Conservation (phyloP, 1,140 invertebrate genomes). For the Drosophila rufa region DNA sequence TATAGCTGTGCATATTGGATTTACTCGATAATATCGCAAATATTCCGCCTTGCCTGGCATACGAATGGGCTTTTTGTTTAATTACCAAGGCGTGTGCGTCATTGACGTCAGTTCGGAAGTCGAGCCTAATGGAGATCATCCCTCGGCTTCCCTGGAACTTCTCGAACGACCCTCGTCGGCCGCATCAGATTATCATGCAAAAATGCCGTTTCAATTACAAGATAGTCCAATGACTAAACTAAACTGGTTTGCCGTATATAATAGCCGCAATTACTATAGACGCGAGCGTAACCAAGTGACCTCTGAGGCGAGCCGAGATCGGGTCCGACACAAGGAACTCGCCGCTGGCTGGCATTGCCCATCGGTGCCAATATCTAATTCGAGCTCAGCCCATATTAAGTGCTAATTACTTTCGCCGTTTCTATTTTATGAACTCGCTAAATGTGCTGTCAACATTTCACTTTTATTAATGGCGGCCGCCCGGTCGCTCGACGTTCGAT, state of each 20-base stretch:
- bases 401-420: slow-evolving; percentile 74
- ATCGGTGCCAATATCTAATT: slow-evolving; percentile 9
- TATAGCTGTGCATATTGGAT: slow-evolving; percentile 25
- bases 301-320: slow-evolving; percentile 43
- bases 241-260: slow-evolving; percentile 50
- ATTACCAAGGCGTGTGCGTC: slow-evolving; percentile 29
- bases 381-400: slow-evolving; percentile 35
- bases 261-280: slow-evolving; percentile 60
- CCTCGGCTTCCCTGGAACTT: slow-evolving; percentile 17
- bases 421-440: slow-evolving; percentile 59
- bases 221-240: slow-evolving; percentile 37
- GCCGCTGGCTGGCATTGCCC: slow-evolving; percentile 43
- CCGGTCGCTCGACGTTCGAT: no score
- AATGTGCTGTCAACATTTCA: slow-evolving; percentile 71
- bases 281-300: slow-evolving; percentile 51
- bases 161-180: slow-evolving; percentile 38
- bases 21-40: slow-evolving; percentile 25
- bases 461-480: slow-evolving; percentile 47
- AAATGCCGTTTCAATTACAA: slow-evolving; percentile 72
- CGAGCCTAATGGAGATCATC: slow-evolving; percentile 34
- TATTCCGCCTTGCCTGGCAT: slow-evolving; percentile 31
- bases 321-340: slow-evolving; percentile 51
- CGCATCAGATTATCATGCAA: slow-evolving; percentile 67
- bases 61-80: slow-evolving; percentile 30
- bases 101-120: slow-evolving; percentile 51